Conservation (phyloP, 2,113 vertebrate species). For the Paradoxurus hermaphroditus region DNA sequence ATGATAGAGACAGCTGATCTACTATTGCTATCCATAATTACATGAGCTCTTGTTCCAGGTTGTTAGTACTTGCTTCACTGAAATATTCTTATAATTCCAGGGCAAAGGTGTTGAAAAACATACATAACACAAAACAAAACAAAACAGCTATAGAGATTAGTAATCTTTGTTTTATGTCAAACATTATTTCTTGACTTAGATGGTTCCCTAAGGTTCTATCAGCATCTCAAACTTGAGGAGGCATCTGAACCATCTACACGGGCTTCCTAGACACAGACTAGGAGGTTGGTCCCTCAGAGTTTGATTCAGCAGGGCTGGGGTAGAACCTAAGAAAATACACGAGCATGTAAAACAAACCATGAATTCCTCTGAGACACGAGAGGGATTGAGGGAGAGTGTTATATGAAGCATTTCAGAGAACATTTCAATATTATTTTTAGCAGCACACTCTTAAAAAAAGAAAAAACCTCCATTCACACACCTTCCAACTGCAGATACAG, state of each 20-base stretch:
- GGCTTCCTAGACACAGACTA: not conserved
- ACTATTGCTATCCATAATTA: not conserved
- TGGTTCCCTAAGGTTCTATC: not conserved
- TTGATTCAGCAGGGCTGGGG: not conserved
- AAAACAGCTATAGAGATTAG: not conserved
- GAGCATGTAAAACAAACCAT: not conserved
- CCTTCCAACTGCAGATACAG: not conserved
- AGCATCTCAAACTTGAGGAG: not conserved
- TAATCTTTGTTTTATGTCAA: not conserved
- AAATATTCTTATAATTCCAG: not conserved
- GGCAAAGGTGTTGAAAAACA: not conserved
- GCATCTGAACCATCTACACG: not conserved
- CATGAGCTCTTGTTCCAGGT: not conserved
- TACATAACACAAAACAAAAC: not conserved
- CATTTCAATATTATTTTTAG: constrained; percentile 18
- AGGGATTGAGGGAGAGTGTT: not conserved
- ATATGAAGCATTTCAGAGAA: not conserved
- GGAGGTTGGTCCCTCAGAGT: not conserved
- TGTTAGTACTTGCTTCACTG: not conserved
- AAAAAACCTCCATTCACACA: not conserved
- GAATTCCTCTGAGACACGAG: not conserved
- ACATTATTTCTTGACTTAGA: not conserved
- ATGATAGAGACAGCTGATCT: accelerated
- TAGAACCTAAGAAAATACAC: not conserved
- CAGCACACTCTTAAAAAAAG: not conserved